Conservation (phyloP, 2,888 invertebrate genomes). For the Hirtodrosophila confusa region DNA sequence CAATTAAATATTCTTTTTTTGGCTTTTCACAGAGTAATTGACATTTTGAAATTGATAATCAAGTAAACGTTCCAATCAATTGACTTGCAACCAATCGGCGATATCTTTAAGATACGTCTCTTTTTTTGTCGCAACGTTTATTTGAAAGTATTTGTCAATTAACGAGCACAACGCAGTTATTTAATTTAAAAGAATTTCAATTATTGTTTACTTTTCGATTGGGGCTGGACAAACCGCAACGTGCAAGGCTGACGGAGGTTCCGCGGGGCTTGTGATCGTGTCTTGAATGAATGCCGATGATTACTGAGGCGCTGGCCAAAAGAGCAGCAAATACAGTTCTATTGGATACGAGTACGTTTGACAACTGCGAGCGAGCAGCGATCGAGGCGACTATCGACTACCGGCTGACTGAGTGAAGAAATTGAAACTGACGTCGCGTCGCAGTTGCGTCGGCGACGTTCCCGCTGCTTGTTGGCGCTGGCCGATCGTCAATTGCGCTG, state of each 20-base stretch:
- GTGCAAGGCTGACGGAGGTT: constrained; percentile 1
- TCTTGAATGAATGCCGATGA: constrained; percentile 54
- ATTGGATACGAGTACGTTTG: constrained; percentile 41
- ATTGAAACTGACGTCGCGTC: constrained; percentile 21
- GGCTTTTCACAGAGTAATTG: constrained; percentile 3
- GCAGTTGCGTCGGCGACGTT: constrained; percentile 12
- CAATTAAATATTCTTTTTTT: constrained; percentile 5
- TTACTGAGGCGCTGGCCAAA: constrained; percentile 21
- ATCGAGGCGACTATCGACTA: constrained; percentile 41
- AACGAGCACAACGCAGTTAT: constrained; percentile 38
- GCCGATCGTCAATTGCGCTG: constrained; percentile 69
- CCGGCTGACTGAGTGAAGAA: constrained; percentile 18
- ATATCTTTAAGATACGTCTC: background rate
- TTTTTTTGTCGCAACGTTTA: constrained; percentile 10
- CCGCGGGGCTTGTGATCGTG: constrained; percentile 45
- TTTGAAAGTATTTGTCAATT: constrained; percentile 34
- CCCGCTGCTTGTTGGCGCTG: constrained; percentile 20
- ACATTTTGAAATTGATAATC: constrained; percentile 39
- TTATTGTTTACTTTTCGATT: constrained; percentile 50
- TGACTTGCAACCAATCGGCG: constrained; percentile 19
- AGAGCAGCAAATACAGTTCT: constrained; percentile 39
- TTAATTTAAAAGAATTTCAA: constrained; percentile 61
- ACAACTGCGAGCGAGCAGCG: constrained; percentile 48
- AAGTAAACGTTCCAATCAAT: constrained; percentile 34
- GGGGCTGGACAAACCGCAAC: constrained; percentile 10